phyloP scores from a whole-genome alignment of 2,113 vertebrate genomes.

The Cyanoderma ruficeps region DNA sequence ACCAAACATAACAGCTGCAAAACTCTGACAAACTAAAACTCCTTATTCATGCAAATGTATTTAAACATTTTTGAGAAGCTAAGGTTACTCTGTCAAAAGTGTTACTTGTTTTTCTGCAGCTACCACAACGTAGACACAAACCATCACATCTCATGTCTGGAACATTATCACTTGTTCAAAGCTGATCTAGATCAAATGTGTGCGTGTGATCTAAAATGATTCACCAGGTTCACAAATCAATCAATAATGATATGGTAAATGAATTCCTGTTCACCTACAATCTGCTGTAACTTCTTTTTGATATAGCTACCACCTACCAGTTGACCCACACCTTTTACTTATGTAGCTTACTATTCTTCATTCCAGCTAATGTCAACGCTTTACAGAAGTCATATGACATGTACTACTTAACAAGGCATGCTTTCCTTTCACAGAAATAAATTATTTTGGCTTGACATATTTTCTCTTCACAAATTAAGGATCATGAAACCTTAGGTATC shows the following conservation, averaged over 20 bases:
- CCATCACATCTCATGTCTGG: neutral
- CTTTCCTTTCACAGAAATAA: neutral
- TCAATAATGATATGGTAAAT: neutral
- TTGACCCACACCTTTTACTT: neutral
- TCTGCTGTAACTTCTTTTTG: neutral
- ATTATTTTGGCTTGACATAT: neutral
- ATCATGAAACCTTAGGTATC: neutral
- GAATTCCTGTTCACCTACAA: neutral
- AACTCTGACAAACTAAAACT: neutral
- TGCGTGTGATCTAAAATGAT: neutral
- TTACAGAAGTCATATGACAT: neutral
- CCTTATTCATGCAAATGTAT: neutral
- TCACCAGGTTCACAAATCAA: slow-evolving; percentile 12
- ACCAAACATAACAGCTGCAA: neutral
- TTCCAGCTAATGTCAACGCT: neutral
- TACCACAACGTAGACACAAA: neutral
- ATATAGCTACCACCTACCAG: neutral
- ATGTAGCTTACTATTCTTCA: neutral
- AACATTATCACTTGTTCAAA: neutral
- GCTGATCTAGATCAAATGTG: neutral
- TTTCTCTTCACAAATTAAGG: neutral
- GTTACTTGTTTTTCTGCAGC: neutral
- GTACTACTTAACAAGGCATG: neutral
- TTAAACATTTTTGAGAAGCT: neutral
- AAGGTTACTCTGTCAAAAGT: neutral